Evolutionary conservation across 2,888 invertebrate genomes (phyloP), one percentile per base, ranked within the genome.

Genomic region (Xestia sexstrigata): DNA sequence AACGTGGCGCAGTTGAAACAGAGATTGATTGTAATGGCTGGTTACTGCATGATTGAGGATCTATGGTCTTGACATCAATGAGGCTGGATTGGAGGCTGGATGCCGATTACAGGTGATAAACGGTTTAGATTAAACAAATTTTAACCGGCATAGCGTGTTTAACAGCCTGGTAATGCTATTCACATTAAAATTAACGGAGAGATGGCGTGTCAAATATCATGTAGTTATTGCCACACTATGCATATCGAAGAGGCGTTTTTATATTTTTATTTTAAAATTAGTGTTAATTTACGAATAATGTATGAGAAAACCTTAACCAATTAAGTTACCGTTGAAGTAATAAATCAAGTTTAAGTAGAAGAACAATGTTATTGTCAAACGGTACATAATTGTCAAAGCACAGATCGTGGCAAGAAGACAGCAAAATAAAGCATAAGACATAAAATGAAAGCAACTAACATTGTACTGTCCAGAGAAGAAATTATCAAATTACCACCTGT

Each of bases 21-120:
- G 89, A 88, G 92, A 92, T 89, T 87, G 88, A 92, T 90, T 87
- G 89, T 89, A 88, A 91, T 88, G 79, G 82, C 76, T 74, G 82
- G 83, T 88, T 89, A 76, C 79, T 62, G 55, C 42, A 85, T 85
- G 87, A 89, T 86, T 74, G 87, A 80, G 66, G 84, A 82, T 82
- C 76, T 72, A 39, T 58, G 81, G 74, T 70, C 88, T 87, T 88
- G 89, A 82, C 89, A 88, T 85, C 89, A 88, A 88, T 88, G 89
- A 87, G 84, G 65, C 65, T 66, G 76, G 78, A 70, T 65, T 86
- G 71, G 78, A 70, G 79, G 65, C 76, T 79, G 74, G 77, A 79
- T 72, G 66, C 78, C 80, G 62, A 75, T 85, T 85, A 82, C 62
- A 1, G 23, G 71, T 83, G 83, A 83, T 82, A 82, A 84, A 82